Conservation (phyloP, 2,113 vertebrate genomes). For the Leptobrachium leishanense region DNA sequence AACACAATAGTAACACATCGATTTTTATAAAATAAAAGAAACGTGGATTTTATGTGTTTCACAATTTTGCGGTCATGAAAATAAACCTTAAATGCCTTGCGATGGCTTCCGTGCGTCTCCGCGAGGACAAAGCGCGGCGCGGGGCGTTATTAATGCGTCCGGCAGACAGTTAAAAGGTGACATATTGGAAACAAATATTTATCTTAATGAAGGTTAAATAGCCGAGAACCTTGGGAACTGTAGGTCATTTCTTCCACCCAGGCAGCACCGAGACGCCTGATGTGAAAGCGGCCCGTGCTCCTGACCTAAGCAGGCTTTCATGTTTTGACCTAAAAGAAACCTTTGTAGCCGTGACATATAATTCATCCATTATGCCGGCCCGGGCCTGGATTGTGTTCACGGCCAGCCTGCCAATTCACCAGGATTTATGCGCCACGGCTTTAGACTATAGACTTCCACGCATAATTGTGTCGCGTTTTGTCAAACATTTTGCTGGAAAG, state of each 20-base stretch:
- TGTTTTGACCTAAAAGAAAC: conserved; percentile 59
- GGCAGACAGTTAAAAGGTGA: conserved; percentile 51
- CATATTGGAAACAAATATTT: conserved; percentile 64
- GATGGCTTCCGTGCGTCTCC: too few relatives aligned
- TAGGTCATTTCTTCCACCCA: conserved; percentile 53
- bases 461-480: conserved; percentile 50
- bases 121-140: too few relatives aligned
- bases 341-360: conserved; percentile 62
- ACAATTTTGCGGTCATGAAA: too few relatives aligned
- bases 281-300: conserved; percentile 49
- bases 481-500: conserved; percentile 54
- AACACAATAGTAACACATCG: too few relatives aligned
- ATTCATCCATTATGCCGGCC: conserved; percentile 63
- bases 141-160: neutral
- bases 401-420: conserved; percentile 55
- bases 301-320: conserved; percentile 47
- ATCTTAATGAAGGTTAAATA: conserved; percentile 63
- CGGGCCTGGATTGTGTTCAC: conserved; percentile 56
- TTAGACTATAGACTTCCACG: conserved; percentile 50
- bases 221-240: conserved; percentile 54
- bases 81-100: too few relatives aligned
- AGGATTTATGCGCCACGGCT: conserved; percentile 54
- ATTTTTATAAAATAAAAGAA: too few relatives aligned
- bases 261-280: conserved; percentile 50
- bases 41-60: too few relatives aligned